phyloP scores from a whole-genome alignment of 64 coral and sea anemone genomes.

The Dendronephthya gigantea region DNA sequence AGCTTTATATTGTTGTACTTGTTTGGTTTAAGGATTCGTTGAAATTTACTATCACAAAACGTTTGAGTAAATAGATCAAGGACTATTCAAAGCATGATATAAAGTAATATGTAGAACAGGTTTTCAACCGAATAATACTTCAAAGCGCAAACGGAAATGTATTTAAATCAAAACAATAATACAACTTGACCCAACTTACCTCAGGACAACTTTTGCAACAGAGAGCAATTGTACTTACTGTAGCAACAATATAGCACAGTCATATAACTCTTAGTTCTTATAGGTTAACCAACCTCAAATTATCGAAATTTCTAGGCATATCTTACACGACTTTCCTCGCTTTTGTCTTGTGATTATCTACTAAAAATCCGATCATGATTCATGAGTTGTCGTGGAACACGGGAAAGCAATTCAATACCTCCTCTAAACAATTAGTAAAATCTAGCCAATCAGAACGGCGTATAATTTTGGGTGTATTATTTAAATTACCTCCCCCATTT shows the following conservation, averaged over 20 bases:
- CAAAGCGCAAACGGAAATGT: not conserved
- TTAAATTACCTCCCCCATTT: not conserved
- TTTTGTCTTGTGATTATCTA: not conserved
- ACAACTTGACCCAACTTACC: not conserved
- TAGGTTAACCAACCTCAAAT: not conserved
- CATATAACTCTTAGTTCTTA: not conserved
- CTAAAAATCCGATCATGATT: not conserved
- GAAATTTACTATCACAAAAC: not conserved
- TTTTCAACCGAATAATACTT: not conserved
- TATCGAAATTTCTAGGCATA: not conserved
- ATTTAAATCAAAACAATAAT: not conserved
- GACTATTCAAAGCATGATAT: not conserved
- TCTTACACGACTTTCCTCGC: not conserved
- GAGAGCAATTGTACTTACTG: not conserved
- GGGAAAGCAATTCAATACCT: not conserved
- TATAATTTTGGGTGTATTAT: not conserved
- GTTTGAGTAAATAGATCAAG: not conserved
- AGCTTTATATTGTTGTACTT: not conserved
- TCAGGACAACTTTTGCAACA: not conserved
- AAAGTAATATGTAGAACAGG: too few relatives aligned
- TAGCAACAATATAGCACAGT: not conserved
- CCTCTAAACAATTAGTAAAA: not conserved
- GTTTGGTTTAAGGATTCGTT: not conserved
- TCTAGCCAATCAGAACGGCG: not conserved
- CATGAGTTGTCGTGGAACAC: not conserved